Evolutionary conservation across 2,888 invertebrate genomes (phyloP), one percentile per base, ranked within the genome.

Genomic region (Synanthedon andrenaeformis): DNA sequence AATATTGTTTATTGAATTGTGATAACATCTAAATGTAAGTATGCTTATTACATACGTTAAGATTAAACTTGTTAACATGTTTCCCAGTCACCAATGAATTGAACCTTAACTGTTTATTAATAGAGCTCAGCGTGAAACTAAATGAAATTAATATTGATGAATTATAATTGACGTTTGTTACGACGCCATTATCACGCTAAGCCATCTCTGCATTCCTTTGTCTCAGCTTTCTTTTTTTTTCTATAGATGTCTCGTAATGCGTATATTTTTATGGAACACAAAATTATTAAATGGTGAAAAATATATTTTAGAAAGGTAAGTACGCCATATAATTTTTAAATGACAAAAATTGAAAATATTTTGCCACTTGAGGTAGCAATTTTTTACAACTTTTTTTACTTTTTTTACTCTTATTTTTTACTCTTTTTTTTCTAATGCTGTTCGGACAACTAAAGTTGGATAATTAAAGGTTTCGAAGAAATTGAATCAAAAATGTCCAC

Each of bases 101-200:
- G 45, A 45, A 45, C 14, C 45, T 45, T 45, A 45, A 45, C 14
- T n/a, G 5, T 45, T 45, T 14, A 45, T 45, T 13, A n/a, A 45
- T 45, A 49, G 17, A 17, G 49, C 19, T 49, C 17, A 45, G 45
- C 45, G 49, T 17, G 19, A 49, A 12, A 49, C 17, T 52, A 57
- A 54, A 60, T 61, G 56, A 61, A 62, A 65, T 65, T 62, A 61
- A 61, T 65, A 62, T 62, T 65, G 62, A 62, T 63, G 61, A 61
- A 62, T 63, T 61, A 58, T 64, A 62, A 65, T 65, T 63, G 63
- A 61, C 62, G 63, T 62, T 65, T 65, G 62, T 62, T 63, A 60
- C 53, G 59, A 55, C 50, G 48, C 54, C 57, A 62, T 62, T 63
- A 62, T 63, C 61, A 60, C 61, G 62, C 62, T 62, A 59, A 65